Conservation (phyloP, 1,140 invertebrate species). For the Neodiprion virginianus region DNA sequence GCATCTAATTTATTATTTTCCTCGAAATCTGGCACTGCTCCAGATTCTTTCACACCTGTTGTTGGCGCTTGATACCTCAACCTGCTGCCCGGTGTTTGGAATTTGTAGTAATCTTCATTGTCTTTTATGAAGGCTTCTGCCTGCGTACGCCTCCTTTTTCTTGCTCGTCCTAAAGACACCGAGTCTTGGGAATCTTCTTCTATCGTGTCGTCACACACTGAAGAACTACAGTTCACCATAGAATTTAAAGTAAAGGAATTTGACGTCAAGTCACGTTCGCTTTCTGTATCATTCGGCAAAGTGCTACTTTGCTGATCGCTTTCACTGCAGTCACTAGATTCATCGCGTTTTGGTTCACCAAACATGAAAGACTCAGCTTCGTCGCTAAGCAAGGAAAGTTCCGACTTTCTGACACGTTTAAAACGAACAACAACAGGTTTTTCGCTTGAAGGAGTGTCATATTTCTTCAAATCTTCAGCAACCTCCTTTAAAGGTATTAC, state of each 20-base stretch:
- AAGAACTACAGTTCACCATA: slow-evolving; percentile 29
- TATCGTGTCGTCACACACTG: slow-evolving; percentile 38
- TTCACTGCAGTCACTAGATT: slow-evolving; percentile 60
- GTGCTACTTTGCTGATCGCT: slow-evolving; percentile 58
- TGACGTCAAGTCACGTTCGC: slow-evolving; percentile 37
- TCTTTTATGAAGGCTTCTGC: slow-evolving; percentile 67
- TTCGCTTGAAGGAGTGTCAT: slow-evolving; percentile 57
- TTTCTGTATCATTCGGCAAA: slow-evolving; percentile 59
- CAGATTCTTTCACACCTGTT: slow-evolving; percentile 42
- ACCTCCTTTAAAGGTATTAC: slow-evolving; percentile 24
- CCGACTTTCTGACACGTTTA: slow-evolving; percentile 73
- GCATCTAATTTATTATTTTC: slow-evolving; percentile 29
- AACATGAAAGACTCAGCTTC: slow-evolving; percentile 88
- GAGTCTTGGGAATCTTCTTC: slow-evolving; percentile 55
- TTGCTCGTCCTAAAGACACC: slow-evolving; percentile 39
- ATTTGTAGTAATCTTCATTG: slow-evolving; percentile 70
- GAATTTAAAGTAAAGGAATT: slow-evolving; percentile 36
- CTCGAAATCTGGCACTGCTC: slow-evolving; percentile 28
- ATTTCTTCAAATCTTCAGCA: slow-evolving; percentile 40
- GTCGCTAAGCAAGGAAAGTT: slow-evolving; percentile 76
- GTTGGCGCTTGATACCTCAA: slow-evolving; percentile 57
- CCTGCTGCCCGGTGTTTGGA: slow-evolving; percentile 66
- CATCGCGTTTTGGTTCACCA: slow-evolving; percentile 68
- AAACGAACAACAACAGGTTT: slow-evolving; percentile 75
- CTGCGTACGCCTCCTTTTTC: slow-evolving; percentile 63